Evolutionary conservation across 2,797 vertebrate species (phyloP), one percentile per base, ranked within the genome.

Genomic region (Girardinus metallicus): DNA sequence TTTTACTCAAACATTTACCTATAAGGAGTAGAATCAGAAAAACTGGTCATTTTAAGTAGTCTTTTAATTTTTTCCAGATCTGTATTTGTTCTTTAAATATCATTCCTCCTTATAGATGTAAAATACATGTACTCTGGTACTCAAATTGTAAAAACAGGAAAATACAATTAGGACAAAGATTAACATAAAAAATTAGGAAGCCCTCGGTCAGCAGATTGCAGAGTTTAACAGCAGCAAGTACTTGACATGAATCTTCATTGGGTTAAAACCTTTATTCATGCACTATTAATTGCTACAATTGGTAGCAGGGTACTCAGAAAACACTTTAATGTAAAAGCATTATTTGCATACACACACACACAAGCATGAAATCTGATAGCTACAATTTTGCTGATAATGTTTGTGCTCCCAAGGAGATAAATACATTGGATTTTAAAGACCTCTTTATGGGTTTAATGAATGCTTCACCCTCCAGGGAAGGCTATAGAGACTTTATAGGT

Each of bases 381-480:
- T 49, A 46, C 44, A 26, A 73, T 31, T 74, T 68, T 77, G 21
- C 55, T 68, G 13, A 41, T 77, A 74, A 60, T 76, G 62, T 72
- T 60, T 29, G 15, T 76, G 10, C 23, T 53, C 68, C 73, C 29
- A 68, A 55, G 73, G 73, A 70, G 73, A 81, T 70, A 43, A 66
- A 75, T 75, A 75, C 31, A 79, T 86, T 78, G 76, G 12, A 75
- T 82, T 87, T 84, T 80, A 84, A 85, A 80, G 57, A 76, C 47
- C 39, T 75, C 44, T 83, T 80, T 73, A 80, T 66, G 70, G 31
- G 47, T 85, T 80, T 80, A 81, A 83, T 80, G 70, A 80, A 47
- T 5, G 55, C 4, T 43, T 29, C 74, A 62, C 8, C 74, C 82
- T 83, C 57, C 57, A 74, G 79, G 77, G 77, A 77, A 47, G 15